Evolutionary conservation across 1,140 invertebrate species (phyloP), one percentile per base, ranked within the genome.

Genomic region (Tachypleus tridentatus): DNA sequence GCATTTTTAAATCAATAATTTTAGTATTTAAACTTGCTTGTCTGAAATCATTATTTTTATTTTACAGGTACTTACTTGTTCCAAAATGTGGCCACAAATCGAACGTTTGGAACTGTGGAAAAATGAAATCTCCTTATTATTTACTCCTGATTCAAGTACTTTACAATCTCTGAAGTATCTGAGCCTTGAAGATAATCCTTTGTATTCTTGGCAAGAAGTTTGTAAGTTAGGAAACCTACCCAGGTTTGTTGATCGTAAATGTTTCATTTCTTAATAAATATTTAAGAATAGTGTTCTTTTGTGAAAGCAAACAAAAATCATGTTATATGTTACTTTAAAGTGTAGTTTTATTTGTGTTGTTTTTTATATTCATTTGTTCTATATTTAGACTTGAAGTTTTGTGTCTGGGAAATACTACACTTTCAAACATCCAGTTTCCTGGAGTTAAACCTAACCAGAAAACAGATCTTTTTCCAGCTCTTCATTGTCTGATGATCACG

Each of bases 161-260:
- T 76, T 80, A 69, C 67, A 75, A 62, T 77, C 79, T 73, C 73
- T 85, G 56, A 76, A 75, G 70, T 74, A 77, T 69, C 73, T 95
- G 5, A 84, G 87, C 67, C 76, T 95, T n/a, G 86, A 91, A 76
- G 83, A 84, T 11, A 95, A 94, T 77, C 79, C 81, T 29, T 82
- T 96, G 58, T 74, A 77, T 62, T 79, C 80, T 66, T 95, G 91
- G 87, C 74, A 82, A 62, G 86, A 93, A 77, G 76, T 94, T 49
- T 77, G 86, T 67, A 88, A 91, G 73, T 76, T 94, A 58, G 85
- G 84, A 29, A 75, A 76, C 57, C 77, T 82, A 62, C 70, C 73
- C 60, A 74, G 66, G 79, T 91, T 70, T 69, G 76, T 57, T 69
- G 52, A 58, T 56, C 56, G 29, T 65, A 8, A 66, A 49, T n/a